Evolutionary conservation across 2,113 vertebrate genomes (phyloP).

Genomic region (Antidorcas marsupialis): DNA sequence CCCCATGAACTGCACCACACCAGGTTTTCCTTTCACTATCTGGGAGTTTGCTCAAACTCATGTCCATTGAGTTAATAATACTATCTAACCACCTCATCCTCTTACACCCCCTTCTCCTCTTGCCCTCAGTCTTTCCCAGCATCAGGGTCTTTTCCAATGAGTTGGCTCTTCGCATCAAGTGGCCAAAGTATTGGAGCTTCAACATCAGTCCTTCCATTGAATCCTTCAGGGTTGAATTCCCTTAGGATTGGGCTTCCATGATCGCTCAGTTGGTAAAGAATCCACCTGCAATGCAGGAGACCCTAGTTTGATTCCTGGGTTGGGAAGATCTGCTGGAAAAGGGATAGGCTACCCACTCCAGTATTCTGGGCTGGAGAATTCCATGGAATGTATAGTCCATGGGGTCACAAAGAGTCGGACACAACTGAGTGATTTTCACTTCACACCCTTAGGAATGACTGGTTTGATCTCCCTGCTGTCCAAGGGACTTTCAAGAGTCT

Average conservation of each 20-base stretch:
- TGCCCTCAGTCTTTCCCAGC: neutral
- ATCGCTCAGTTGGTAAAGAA: neutral
- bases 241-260: neutral
- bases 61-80: neutral
- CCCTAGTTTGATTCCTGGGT: neutral
- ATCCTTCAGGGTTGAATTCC: neutral
- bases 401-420: neutral
- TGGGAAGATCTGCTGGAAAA: rapidly evolving
- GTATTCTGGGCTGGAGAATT: neutral
- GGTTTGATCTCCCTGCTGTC: neutral
- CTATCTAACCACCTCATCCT: neutral
- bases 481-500: neutral
- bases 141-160: neutral
- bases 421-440: neutral
- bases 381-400: neutral
- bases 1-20: neutral
- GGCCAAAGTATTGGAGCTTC: neutral
- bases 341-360: neutral
- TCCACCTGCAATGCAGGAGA: neutral
- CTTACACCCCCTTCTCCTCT: neutral
- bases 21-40: neutral
- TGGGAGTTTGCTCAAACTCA: neutral
- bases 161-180: neutral
- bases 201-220: neutral
- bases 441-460: neutral